A percentile compares a stretch with the other conserved stretches of the same genome.
Conservation (phyloP, 2,113 vertebrate genomes). For the Chaetura pelagica region DNA sequence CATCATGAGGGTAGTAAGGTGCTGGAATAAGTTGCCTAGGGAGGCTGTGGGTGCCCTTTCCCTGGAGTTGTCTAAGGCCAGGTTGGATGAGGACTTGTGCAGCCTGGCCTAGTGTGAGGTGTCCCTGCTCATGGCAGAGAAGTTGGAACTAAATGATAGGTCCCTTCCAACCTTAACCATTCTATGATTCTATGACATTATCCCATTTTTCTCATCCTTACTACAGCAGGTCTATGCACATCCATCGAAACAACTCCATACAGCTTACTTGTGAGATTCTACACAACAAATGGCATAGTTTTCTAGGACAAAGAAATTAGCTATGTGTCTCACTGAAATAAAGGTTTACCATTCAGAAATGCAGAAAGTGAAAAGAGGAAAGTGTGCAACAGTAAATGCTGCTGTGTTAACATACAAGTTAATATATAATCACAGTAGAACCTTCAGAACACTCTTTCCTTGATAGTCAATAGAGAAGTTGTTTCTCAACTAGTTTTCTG, state of each 20-base stretch:
- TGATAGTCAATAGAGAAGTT: background rate
- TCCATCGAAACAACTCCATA: background rate
- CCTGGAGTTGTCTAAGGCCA: no score
- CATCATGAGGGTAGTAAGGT: no score
- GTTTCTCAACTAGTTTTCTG: conserved; percentile 25
- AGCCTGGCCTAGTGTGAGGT: no score
- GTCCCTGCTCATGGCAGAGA: no score
- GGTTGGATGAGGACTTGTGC: no score
- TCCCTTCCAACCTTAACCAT: no score
- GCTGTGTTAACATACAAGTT: background rate
- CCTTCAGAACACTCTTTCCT: background rate
- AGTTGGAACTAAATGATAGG: no score
- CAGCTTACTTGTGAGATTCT: background rate
- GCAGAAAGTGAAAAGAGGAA: background rate
- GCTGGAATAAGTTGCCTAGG: no score
- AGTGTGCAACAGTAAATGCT: background rate
- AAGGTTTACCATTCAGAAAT: background rate
- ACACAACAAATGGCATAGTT: fast-evolving
- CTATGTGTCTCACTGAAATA: background rate
- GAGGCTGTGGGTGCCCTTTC: no score
- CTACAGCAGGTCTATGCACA: background rate
- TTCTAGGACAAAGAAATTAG: background rate
- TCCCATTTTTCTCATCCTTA: background rate
- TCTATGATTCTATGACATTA: background rate
- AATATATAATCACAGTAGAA: background rate